These are phyloP conservation scores for Halichoerus grypus DNA, from an alignment of 2,113 vertebrate species.

Conservation along the genomic window DNA sequence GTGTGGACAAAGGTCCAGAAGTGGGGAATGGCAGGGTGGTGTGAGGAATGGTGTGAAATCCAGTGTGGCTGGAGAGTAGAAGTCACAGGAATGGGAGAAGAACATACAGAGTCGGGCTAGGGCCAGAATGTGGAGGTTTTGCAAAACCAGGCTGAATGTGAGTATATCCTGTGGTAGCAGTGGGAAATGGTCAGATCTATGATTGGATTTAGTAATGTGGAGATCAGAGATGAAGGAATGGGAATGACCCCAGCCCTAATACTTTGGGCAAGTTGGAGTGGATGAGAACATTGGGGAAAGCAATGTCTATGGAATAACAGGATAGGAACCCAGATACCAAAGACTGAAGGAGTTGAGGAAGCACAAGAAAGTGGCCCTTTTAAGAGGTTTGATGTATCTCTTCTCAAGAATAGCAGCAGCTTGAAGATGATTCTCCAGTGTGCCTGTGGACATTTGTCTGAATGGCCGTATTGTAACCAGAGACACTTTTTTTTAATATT, in stretches of 20 bases:
- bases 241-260: background rate
- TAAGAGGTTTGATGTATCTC: background rate
- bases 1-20: background rate
- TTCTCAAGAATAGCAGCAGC: background rate
- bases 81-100: background rate
- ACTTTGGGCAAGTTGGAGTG: background rate
- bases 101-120: background rate
- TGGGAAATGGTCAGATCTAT: background rate
- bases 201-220: background rate
- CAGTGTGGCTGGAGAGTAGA: background rate
- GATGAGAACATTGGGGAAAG: background rate
- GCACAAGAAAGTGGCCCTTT: background rate
- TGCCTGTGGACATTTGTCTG: background rate
- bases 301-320: background rate
- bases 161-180: background rate
- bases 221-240: background rate
- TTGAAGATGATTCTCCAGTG: background rate
- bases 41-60: background rate
- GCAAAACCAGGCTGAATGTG: background rate
- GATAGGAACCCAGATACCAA: background rate
- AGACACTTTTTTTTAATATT: slow-evolving; percentile 55
- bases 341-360: background rate
- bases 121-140: background rate
- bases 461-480: background rate
- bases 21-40: background rate